Evolutionary conservation across 2,888 invertebrate species (phyloP).

Genomic region (Apamea monoglypha): DNA sequence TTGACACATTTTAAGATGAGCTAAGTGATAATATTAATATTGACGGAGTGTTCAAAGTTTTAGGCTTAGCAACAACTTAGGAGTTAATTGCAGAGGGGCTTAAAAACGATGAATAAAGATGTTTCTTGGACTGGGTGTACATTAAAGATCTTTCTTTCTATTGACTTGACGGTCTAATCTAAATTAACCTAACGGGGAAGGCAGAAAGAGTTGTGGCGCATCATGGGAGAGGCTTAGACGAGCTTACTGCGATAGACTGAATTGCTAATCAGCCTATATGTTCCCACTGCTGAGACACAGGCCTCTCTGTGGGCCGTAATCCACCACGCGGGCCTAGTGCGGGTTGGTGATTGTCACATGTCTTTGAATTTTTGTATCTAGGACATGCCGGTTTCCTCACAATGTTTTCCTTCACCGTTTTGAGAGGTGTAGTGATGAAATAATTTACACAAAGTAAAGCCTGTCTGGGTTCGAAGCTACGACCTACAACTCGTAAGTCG

Average conservation of each 20-base stretch:
- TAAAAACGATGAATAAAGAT: background rate
- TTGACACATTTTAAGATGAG: conserved; percentile 4
- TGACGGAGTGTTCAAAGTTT: conserved; percentile 17
- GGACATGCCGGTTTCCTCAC: too few relatives aligned
- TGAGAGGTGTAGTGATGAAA: too few relatives aligned
- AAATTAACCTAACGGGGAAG: background rate
- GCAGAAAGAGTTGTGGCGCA: too few relatives aligned
- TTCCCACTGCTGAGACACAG: background rate
- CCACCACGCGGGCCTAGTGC: background rate
- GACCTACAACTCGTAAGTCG: too few relatives aligned
- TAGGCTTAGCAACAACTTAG: background rate
- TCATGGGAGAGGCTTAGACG: background rate
- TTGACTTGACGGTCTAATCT: background rate
- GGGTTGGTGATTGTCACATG: background rate
- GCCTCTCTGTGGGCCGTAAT: background rate
- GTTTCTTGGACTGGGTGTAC: background rate
- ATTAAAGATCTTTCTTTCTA: background rate
- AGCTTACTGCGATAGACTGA: background rate
- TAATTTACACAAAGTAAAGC: too few relatives aligned
- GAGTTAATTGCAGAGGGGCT: background rate
- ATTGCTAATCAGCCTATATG: background rate
- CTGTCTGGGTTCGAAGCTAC: too few relatives aligned
- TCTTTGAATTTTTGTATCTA: too few relatives aligned
- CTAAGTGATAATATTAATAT: conserved; percentile 22
- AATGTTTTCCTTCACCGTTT: too few relatives aligned